Percentiles rank a stretch among this genome's conserved stretches.
Evolutionary conservation across 2,113 vertebrate genomes (phyloP).

Genomic region (Cephalopholis sonnerati): DNA sequence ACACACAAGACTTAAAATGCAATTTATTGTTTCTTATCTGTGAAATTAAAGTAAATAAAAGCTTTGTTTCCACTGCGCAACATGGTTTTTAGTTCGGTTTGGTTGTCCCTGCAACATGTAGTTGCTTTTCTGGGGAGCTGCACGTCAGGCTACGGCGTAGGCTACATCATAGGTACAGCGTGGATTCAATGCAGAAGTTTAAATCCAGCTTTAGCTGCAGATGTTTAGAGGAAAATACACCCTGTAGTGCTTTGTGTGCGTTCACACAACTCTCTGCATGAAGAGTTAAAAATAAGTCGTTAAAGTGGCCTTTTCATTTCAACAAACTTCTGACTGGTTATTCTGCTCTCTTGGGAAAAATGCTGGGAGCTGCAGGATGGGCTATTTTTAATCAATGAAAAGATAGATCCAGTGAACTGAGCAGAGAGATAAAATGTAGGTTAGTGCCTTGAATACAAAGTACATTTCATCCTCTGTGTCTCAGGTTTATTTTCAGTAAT

Average conservation of each 20-base stretch:
- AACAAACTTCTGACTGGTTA: constrained; percentile 36
- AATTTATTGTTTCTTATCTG: no score
- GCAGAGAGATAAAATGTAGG: constrained; percentile 35
- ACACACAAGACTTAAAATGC: no score
- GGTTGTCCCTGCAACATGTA: no score
- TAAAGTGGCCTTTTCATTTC: constrained; percentile 29
- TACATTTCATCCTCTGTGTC: constrained; percentile 21
- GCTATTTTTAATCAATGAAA: constrained; percentile 70
- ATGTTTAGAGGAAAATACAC: not conserved
- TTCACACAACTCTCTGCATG: constrained; percentile 7
- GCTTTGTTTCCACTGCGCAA: no score
- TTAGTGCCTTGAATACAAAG: constrained; percentile 63
- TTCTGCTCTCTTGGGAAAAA: constrained; percentile 41
- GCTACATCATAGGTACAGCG: no score
- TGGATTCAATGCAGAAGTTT: no score
- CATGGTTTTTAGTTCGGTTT: no score
- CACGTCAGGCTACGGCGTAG: no score
- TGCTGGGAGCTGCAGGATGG: constrained; percentile 49
- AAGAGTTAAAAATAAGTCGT: constrained; percentile 25
- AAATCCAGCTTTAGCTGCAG: not conserved
- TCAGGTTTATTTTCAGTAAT: constrained; percentile 31
- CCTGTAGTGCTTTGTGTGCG: not conserved
- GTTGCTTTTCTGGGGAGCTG: no score
- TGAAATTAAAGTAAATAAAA: no score
- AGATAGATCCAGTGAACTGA: constrained; percentile 48